Evolutionary conservation across 1,140 invertebrate species (phyloP), one percentile per base, ranked within the genome.

Genomic region (Cephus cinctus): DNA sequence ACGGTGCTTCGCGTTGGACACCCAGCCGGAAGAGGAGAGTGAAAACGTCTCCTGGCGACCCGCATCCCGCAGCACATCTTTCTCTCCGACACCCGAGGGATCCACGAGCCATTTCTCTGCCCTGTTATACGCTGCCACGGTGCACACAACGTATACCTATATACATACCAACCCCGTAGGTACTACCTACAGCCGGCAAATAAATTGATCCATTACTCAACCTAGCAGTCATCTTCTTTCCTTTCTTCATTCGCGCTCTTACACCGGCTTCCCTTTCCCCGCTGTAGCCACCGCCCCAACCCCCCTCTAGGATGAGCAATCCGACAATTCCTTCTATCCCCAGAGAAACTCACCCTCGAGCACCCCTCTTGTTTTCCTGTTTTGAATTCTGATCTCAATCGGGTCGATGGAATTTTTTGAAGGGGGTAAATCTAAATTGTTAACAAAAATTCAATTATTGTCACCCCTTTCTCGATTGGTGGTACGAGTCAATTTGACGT

Each of bases 191-290:
- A 57, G 49, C 55, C 57, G 47, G 61, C 61, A 70, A 73, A 73
- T 73, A 73, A 73, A 73, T 73, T 73, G 70, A 73, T 71, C 70
- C 70, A 73, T 73, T 73, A 71, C 69, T 73, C 70, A 73, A 69
- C 50, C 59, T 59, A 66, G 58, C 63, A 71, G 69, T 70, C 69
- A 68, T 73, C 65, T 70, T 69, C 64, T 57, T 61, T 65, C 63
- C 61, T 60, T 50, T 42, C 16, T 36, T n/a, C 8, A 9, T 36
- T 36, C 16, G 9, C 20, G 9, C 20, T 19, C 39, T 19, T 41
- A 18, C 16, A 41, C 20, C 16, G 2, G 14, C 16, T 15, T 12
- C 16, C 41, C 30, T 43, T 41, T n/a, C n/a, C n/a, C n/a, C 12
- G 14, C 47, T 48, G 18, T 27, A 12, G 14, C 27, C 27, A 31